Evolutionary conservation across 2,888 invertebrate genomes (phyloP).

Genomic region (Spodoptera exigua): DNA sequence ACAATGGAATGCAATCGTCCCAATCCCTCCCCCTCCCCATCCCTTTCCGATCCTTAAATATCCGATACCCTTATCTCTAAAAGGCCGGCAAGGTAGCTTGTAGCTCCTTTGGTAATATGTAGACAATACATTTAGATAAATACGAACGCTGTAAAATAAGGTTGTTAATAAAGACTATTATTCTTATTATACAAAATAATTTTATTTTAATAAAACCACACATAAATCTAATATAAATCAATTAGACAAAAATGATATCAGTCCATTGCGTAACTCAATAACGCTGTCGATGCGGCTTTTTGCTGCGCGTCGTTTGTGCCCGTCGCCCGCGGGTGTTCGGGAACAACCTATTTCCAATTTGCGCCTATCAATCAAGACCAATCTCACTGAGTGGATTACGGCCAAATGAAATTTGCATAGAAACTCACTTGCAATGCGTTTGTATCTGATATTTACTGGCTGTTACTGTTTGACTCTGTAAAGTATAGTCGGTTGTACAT

Average conservation of each 20-base stretch:
- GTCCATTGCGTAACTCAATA: constrained; percentile 49
- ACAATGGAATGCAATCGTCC: no score
- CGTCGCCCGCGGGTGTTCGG: constrained; percentile 64
- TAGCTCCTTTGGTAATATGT: no score
- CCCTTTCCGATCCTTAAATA: no score
- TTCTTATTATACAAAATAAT: no score
- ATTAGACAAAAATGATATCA: constrained; percentile 33
- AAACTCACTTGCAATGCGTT: constrained; percentile 75
- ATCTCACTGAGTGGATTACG: constrained; percentile 92
- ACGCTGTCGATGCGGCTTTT: constrained; percentile 54
- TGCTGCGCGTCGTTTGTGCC: constrained; percentile 65
- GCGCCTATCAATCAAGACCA: constrained; percentile 92
- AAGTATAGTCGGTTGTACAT: constrained; percentile 47
- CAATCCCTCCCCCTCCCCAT: no score
- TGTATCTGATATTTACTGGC: constrained; percentile 76
- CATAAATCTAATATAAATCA: constrained; percentile 11
- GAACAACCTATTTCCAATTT: constrained; percentile 91
- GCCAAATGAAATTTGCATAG: constrained; percentile 92
- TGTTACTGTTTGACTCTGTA: constrained; percentile 55
- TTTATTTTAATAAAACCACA: not conserved
- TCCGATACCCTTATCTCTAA: no score
- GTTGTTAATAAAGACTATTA: no score
- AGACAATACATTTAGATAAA: no score
- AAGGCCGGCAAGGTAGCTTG: no score
- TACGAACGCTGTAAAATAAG: no score